Base-by-base conservation (phyloP, 2,888 invertebrate genomes). In the Caenorhabditis uteleia region DNA sequence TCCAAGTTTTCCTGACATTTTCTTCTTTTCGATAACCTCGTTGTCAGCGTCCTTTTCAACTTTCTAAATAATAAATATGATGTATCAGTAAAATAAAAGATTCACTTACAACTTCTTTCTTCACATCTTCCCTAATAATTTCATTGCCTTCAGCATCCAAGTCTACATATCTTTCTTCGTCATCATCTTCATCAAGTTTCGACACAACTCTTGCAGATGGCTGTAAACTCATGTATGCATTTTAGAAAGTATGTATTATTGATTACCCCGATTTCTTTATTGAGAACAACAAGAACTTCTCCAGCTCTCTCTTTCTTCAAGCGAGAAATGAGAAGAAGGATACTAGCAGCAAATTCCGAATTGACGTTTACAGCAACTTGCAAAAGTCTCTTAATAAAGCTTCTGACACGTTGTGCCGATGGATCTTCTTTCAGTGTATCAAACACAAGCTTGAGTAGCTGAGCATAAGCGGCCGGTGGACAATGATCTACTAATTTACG, bases 381-480 rank as follows among this genome's bases (percentile, higher is more conserved):
- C 10, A 93, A 85, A 53, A 92, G 85, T 25, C 93, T 86, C 85
- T 95, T 97, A 0, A 93, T 85, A 83, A 95, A 93, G 1, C 93
- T 90, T 82, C 89, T 88, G 0, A 91, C 88, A 45, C 97, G 86
- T 4, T 58, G 68, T 6, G 58, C 62, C 33, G 60, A 58, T 7
- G 66, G 38, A 31, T 69, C 70, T 14, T 60, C 88, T 89, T 79
- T 89, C 89, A 77, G 95, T 86, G 38, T 93, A 90, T 83, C 68
- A 54, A 65, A 72, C 25, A 75, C 46, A 3, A 75, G 42, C 44
- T 68, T 60, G 47, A 74, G 65, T 0, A 75, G 53, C 43, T 75
- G 75, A 39, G 71, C 66, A 50, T 72, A 77, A 0, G 90, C 89
- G 12, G 88, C 88, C n/a, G 83, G 82, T 8, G 78, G 76, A 18